Base-by-base conservation (phyloP, 1,140 invertebrate species). In the Vanessa atalanta region DNA sequence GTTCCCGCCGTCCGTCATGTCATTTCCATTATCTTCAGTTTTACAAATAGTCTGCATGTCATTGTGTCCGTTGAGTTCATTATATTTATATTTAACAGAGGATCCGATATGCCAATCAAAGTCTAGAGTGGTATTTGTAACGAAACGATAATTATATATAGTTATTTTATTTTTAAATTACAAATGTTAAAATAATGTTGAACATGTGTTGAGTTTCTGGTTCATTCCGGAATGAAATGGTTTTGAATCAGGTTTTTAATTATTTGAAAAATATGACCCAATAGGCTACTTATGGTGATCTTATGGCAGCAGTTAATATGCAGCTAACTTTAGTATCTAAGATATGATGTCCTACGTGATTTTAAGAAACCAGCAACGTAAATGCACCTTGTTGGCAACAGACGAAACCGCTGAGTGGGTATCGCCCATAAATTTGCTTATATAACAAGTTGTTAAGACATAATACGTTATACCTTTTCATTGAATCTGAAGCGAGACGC, bases 11-110 rank as follows among this genome's bases (percentile, higher is more conserved):
- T 15, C 43, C 16, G 67, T 61, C 50, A 69, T 61, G 67, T 61
- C 53, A 69, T 23, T 61, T 69, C 67, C 50, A 57, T 69, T 65
- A 47, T 74, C 50, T 70, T 37, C 51, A 14, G 16, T 61, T 67
- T 60, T 55, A 75, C 43, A 70, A 75, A 69, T 31, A 61, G 66
- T 74, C 53, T 26, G 67, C 67, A 23, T 66, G 73, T 65, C 73
- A 75, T 73, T 60, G 37, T 73, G 63, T 65, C 63, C 65, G 43
- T 48, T 31, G 9, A 26, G 47, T 61, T 61, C 67, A 61, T 69
- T 43, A 50, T 67, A 6, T 67, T 50, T 50, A 48, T 61, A 50
- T 61, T 73, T 48, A 72, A 26, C 43, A 60, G 63, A 23, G 53
- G 8, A 66, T 67, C 51, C 2, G n/a, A 67, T 67, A 61, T 20